phyloP scores from a whole-genome alignment of 1,140 invertebrate species.

The Drosophila busckii region DNA sequence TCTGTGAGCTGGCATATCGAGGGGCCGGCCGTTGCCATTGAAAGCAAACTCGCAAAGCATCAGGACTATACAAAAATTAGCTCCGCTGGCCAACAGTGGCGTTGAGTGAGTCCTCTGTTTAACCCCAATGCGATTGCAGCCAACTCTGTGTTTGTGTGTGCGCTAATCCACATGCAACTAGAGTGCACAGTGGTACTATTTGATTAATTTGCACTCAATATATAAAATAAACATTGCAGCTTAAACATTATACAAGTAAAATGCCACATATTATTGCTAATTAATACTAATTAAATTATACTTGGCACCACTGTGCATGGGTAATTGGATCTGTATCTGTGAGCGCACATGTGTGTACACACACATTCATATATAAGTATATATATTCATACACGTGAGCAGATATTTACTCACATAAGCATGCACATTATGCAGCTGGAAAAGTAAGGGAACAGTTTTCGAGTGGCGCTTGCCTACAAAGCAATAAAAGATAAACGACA shows the following conservation, averaged over 20 bases:
- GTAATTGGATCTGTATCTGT: constrained; percentile 53
- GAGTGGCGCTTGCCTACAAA: constrained; percentile 66
- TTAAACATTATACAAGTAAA: background rate
- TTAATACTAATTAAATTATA: background rate
- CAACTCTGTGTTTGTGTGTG: constrained; percentile 11
- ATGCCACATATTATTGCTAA: background rate
- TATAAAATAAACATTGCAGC: background rate
- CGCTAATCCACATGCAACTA: constrained; percentile 31
- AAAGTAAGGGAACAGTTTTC: constrained; percentile 70
- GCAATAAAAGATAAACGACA: constrained; percentile 40
- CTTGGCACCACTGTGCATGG: constrained; percentile 35
- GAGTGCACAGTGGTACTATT: constrained; percentile 7
- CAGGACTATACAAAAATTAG: constrained; percentile 61
- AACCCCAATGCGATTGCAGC: constrained; percentile 48
- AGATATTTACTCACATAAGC: constrained; percentile 76
- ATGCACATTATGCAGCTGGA: constrained; percentile 64
- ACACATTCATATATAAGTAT: background rate
- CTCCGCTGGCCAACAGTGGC: constrained; percentile 58
- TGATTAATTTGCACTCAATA: background rate
- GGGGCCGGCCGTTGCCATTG: constrained; percentile 34
- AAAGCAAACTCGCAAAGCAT: constrained; percentile 25
- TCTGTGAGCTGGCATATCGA: background rate
- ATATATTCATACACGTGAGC: constrained; percentile 4
- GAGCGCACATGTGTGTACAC: background rate
- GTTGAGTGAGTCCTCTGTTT: constrained; percentile 53